Conservation (phyloP, 2,113 vertebrate genomes). For the Macquaria australasica region DNA sequence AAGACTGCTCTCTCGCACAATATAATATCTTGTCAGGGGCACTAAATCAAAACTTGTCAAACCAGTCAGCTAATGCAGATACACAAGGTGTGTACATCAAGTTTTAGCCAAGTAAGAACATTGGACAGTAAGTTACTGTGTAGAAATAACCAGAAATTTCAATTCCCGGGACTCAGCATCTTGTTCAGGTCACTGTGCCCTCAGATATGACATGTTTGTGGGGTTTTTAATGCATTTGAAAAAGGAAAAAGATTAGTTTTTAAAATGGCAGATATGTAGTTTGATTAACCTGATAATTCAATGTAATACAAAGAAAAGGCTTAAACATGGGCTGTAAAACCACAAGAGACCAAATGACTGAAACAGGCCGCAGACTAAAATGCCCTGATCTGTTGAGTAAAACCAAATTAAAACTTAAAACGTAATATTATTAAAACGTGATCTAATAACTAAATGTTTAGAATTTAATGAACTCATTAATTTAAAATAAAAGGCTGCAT, state of each 20-base stretch:
- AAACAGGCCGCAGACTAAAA: background rate
- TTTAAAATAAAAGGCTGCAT: constrained; percentile 65
- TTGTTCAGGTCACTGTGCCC: background rate
- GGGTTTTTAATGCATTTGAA: background rate
- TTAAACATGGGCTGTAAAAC: background rate
- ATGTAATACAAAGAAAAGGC: background rate
- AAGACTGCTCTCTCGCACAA: constrained; percentile 3
- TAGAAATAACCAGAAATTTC: background rate
- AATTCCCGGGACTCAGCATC: background rate
- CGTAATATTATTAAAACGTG: constrained; percentile 32
- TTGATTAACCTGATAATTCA: background rate
- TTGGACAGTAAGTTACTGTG: background rate
- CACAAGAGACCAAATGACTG: background rate
- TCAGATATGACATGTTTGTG: constrained; percentile 1
- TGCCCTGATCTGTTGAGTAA: background rate
- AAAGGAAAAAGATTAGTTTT: background rate
- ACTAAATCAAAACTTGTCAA: constrained; percentile 62
- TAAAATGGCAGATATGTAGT: background rate
- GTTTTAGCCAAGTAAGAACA: background rate
- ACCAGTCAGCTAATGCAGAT: constrained; percentile 27
- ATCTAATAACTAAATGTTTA: constrained; percentile 57
- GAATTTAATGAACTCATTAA: constrained; percentile 73
- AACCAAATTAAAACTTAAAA: constrained; percentile 50
- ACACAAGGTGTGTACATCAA: constrained; percentile 4
- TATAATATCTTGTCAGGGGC: constrained; percentile 24